Percentiles rank a stretch among this genome's conserved stretches.
phyloP scores from a whole-genome alignment of 2,888 invertebrate genomes.

The Dicycla oo region DNA sequence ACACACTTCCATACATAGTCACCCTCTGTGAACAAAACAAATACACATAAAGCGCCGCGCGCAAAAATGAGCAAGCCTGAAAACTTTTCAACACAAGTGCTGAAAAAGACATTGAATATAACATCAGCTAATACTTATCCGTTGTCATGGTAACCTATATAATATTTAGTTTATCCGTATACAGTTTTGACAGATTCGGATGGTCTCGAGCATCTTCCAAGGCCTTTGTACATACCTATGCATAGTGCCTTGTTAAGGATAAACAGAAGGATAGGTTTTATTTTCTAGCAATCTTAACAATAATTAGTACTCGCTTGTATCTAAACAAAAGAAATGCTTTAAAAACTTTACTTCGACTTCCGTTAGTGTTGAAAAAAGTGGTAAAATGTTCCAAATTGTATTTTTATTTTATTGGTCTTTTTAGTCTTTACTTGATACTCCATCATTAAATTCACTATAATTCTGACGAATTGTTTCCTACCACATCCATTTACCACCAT shows the following conservation, averaged over 20 bases:
- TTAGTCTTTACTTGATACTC: background rate
- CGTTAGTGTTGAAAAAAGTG: background rate
- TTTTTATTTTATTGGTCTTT: background rate
- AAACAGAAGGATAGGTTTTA: constrained; percentile 35
- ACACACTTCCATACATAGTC: background rate
- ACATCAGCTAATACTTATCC: constrained; percentile 6
- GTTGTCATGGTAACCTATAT: constrained; percentile 28
- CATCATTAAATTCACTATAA: background rate
- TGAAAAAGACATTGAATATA: constrained; percentile 13
- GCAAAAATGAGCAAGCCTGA: constrained; percentile 6
- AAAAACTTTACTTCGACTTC: background rate
- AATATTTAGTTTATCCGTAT: constrained; percentile 48
- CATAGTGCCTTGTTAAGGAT: constrained; percentile 16
- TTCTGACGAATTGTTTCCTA: background rate
- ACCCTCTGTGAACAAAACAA: background rate
- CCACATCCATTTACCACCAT: background rate
- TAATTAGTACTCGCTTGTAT: too few relatives aligned
- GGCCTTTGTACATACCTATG: constrained; percentile 30
- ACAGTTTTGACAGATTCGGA: constrained; percentile 62
- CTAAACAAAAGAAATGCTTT: background rate
- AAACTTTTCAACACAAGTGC: background rate
- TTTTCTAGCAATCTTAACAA: background rate
- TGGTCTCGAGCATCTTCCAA: constrained; percentile 49
- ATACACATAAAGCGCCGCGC: background rate
- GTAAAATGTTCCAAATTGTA: background rate